These are phyloP conservation scores for Drosophila infuscata DNA, from an alignment of 2,888 invertebrate species.

Conservation along the genomic window DNA sequence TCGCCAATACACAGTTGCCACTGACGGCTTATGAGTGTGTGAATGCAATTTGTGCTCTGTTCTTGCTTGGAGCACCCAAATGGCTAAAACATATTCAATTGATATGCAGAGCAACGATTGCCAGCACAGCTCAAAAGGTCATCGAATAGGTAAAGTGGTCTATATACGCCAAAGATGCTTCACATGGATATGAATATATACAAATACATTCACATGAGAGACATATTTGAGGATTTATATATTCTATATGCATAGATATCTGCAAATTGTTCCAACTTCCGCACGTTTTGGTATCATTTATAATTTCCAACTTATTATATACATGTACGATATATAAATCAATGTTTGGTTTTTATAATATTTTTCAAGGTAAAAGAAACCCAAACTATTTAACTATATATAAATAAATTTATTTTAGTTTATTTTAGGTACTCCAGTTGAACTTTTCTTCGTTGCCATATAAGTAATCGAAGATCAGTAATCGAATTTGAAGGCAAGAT, in stretches of 20 bases:
- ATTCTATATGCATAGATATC: not conserved
- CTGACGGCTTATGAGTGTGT: conserved; percentile 34
- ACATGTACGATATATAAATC: no score
- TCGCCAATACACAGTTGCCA: conserved; percentile 17
- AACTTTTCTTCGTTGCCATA: conserved; percentile 1
- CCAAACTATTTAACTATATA: not conserved
- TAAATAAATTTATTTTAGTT: not conserved
- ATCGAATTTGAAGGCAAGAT: conserved; percentile 22
- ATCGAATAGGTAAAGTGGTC: conserved; percentile 21
- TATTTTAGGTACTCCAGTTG: not conserved
- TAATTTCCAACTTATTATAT: not conserved
- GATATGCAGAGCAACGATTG: conserved; percentile 46
- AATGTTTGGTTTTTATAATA: not conserved
- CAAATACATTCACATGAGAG: not conserved
- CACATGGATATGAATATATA: not conserved
- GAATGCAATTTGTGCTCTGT: conserved; percentile 45
- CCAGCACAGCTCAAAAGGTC: conserved; percentile 42
- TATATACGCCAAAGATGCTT: conserved; percentile 6
- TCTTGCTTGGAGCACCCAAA: conserved; percentile 24
- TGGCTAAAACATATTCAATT: conserved; percentile 45
- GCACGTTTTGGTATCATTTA: not conserved
- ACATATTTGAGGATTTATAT: not conserved
- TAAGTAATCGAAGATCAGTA: conserved; percentile 8
- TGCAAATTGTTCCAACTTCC: not conserved
- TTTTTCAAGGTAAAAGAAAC: not conserved